These are phyloP conservation scores for Serripes groenlandicus DNA, from an alignment of 2,888 invertebrate species.

Conservation along the genomic window DNA sequence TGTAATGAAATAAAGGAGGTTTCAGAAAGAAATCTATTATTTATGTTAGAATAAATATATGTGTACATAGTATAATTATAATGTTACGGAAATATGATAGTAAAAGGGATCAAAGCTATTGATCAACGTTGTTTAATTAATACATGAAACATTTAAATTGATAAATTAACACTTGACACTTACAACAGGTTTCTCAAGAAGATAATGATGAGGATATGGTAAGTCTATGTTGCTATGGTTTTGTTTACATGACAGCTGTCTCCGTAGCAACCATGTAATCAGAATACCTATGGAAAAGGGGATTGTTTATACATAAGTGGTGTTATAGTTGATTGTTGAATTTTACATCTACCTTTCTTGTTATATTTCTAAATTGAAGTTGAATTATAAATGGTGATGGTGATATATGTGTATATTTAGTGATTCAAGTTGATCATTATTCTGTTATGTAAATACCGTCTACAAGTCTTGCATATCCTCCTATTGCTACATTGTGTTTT, in stretches of 20 bases:
- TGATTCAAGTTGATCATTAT: neutral
- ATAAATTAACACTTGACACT: slow-evolving; percentile 1
- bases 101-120: no score
- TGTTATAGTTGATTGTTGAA: neutral
- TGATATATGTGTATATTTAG: neutral
- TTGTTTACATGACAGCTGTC: slow-evolving; percentile 45
- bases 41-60: no score
- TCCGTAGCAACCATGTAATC: neutral
- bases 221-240: slow-evolving; percentile 52
- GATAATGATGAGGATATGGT: slow-evolving; percentile 60
- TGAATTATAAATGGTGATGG: neutral
- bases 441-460: no score
- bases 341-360: neutral
- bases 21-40: no score
- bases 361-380: neutral
- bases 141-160: no score
- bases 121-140: no score
- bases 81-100: no score
- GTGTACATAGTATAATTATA: no score
- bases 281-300: neutral
- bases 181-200: slow-evolving; percentile 28
- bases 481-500: no score
- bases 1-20: no score
- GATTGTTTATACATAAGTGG: neutral
- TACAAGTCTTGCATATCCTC: no score